Evolutionary conservation across 2,888 invertebrate genomes (phyloP), one percentile per base, ranked within the genome.

Genomic region (Dynastes tityus): DNA sequence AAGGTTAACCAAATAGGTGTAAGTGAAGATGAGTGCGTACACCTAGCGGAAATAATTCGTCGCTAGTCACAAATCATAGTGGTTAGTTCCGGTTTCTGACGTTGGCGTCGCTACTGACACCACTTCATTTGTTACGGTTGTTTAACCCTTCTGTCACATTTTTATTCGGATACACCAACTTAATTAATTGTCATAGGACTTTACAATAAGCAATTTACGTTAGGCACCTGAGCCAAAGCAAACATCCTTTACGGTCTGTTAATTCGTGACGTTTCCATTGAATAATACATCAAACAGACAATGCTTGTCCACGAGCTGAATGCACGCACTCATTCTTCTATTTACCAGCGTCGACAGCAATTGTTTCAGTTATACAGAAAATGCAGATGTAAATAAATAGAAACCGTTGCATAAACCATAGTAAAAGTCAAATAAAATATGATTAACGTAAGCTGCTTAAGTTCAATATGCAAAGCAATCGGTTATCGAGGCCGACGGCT

Each of bases 91-190:
- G 86, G 86, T 83, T 81, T 80, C 79, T 80, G 83, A 81, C 76
- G 83, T 81, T 83, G 80, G 81, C 82, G 81, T 83, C 82, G 84
- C 82, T 85, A 84, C 84, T 83, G 84, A 85, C 84, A 84, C 85
- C 83, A 83, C 84, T 85, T 86, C 85, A 86, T 86, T 86, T 86
- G 86, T 85, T 83, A 85, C 85, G 87, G 83, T 86, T 85, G 83
- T 85, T 87, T 87, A 86, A 86, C 83, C 83, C 77, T 80, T 79
- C 81, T 82, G 83, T 83, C 81, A 83, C 82, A 82, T 83, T 82
- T 82, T 78, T 78, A 78, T 79, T 71, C 58, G 76, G 78, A 65
- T 76, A 77, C 65, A 70, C 63, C 70, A 71, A 77, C 68, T 74
- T 74, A 74, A 74, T 74, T 74, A 74, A 74, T 74, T 74, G 73